These are phyloP conservation scores for Rhynchopsitta pachyrhyncha DNA, from an alignment of 2,113 vertebrate genomes.

Conservation along the genomic window DNA sequence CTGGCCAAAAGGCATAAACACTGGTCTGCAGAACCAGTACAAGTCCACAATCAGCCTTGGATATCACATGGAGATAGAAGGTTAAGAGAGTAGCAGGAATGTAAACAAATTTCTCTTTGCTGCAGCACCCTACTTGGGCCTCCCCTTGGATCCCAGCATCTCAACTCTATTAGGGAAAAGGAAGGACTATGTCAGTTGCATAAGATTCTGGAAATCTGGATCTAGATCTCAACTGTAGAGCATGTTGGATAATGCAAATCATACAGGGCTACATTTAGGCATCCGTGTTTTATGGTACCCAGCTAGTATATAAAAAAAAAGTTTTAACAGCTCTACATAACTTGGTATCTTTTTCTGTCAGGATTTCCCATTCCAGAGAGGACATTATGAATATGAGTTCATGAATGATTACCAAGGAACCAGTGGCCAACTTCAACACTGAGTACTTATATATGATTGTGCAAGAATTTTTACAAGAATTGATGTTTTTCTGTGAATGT, in stretches of 20 bases:
- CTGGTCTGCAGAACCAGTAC: not conserved
- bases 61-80: not conserved
- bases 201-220: not conserved
- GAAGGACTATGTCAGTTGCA: not conserved
- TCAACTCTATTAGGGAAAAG: not conserved
- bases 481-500: accelerated
- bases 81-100: not conserved
- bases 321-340: not conserved
- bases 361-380: not conserved
- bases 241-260: not conserved
- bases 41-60: not conserved
- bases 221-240: not conserved
- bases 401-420: not conserved
- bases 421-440: not conserved
- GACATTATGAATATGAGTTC: not conserved
- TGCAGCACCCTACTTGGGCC: not conserved
- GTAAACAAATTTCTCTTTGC: not conserved
- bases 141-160: not conserved
- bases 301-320: not conserved
- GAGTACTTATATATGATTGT: not conserved
- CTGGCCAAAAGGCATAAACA: not conserved
- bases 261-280: not conserved
- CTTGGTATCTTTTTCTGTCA: not conserved
- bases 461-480: not conserved
- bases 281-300: not conserved